Evolutionary conservation across 2,113 vertebrate genomes (phyloP).

Genomic region (Vulpes lagopus): DNA sequence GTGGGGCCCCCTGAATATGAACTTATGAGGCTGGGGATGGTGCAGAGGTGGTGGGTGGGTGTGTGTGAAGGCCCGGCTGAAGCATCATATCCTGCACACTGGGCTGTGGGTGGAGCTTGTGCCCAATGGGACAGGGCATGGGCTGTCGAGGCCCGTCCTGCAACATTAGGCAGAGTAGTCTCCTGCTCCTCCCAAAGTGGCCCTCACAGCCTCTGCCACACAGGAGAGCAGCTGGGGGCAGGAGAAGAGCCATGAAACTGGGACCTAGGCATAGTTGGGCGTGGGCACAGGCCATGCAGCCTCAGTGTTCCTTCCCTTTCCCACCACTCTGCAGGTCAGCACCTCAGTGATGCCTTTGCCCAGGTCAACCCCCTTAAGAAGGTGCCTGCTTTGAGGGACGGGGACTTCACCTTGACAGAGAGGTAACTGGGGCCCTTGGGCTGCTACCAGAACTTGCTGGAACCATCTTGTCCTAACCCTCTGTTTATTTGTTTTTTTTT

Average conservation of each 20-base stretch:
- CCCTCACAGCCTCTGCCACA: not conserved
- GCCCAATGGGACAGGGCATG: not conserved
- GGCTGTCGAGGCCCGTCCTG: not conserved
- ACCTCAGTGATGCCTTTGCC: conserved; percentile 89
- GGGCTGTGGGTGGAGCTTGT: not conserved
- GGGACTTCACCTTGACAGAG: conserved; percentile 92
- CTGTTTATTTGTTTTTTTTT: not conserved
- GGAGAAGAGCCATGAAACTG: not conserved
- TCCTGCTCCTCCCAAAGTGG: not conserved
- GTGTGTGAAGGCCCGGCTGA: not conserved
- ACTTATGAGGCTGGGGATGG: not conserved
- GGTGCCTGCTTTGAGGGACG: conserved; percentile 93
- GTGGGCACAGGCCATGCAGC: not conserved
- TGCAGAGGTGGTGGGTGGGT: too few species aligned
- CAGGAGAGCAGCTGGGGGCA: not conserved
- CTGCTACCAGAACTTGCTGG: not conserved
- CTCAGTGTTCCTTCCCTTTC: not conserved
- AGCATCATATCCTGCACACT: not conserved
- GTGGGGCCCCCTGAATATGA: not conserved
- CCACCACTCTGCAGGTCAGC: conserved; percentile 86
- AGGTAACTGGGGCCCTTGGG: conserved; percentile 85
- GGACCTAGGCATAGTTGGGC: not conserved
- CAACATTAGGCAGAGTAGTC: not conserved
- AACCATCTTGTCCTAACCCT: not conserved
- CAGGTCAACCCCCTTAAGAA: conserved; percentile 90